Evolutionary conservation across 2,888 invertebrate genomes (phyloP).

Genomic region (Sialis lutaria): DNA sequence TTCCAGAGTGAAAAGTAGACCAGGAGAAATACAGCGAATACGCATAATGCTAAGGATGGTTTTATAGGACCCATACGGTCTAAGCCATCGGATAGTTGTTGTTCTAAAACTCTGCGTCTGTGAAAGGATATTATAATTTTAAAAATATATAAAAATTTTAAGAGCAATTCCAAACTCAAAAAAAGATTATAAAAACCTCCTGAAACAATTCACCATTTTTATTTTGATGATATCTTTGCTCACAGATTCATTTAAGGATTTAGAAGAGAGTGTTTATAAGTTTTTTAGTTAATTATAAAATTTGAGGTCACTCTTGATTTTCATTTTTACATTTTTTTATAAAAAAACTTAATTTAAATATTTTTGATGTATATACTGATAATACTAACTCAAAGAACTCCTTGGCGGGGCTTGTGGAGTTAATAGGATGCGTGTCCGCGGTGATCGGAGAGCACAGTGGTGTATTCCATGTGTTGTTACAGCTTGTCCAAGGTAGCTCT

Average conservation of each 20-base stretch:
- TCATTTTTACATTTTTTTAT: no score
- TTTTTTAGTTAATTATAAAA: no score
- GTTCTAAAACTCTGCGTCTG: slow-evolving; percentile 76
- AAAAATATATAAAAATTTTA: slow-evolving; percentile 1
- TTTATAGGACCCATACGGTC: slow-evolving; percentile 79
- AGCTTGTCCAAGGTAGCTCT: slow-evolving; percentile 74
- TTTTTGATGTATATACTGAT: no score
- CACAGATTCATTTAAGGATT: no score
- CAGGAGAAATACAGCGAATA: slow-evolving; percentile 77
- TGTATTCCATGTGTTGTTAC: slow-evolving; percentile 78
- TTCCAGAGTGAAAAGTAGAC: slow-evolving; percentile 97
- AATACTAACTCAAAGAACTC: slow-evolving; percentile 73
- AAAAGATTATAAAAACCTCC: background rate
- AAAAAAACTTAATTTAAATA: no score
- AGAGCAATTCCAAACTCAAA: background rate
- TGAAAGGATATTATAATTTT: slow-evolving; percentile 10
- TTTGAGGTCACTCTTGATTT: no score
- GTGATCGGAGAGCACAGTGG: slow-evolving; percentile 51
- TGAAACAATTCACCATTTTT: background rate
- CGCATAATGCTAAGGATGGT: slow-evolving; percentile 74
- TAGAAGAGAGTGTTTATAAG: no score
- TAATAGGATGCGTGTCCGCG: slow-evolving; percentile 27
- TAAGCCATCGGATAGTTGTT: slow-evolving; percentile 65
- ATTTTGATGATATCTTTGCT: no score
- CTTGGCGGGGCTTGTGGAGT: slow-evolving; percentile 61